These are phyloP conservation scores for Pyrocephalus nanus DNA, from an alignment of 2,797 vertebrate species.

Conservation along the genomic window DNA sequence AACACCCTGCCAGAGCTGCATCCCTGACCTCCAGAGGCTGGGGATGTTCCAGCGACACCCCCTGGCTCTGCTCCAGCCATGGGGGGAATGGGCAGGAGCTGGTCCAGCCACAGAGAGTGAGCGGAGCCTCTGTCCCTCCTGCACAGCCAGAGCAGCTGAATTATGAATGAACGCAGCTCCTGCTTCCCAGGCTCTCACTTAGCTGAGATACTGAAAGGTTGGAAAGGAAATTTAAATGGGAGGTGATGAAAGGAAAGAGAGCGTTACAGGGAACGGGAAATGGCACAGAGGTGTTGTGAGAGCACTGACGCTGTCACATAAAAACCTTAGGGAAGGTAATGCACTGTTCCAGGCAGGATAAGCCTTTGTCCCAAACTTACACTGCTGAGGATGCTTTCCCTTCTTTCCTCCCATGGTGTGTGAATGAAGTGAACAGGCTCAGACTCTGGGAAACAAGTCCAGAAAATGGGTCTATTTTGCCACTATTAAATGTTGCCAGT, in stretches of 20 bases:
- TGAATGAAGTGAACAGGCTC: accelerated
- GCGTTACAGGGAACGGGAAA: neutral
- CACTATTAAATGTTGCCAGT: too few relatives aligned
- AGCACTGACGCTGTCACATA: neutral
- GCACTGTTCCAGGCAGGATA: too few relatives aligned
- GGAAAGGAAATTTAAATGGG: neutral
- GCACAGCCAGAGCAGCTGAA: neutral
- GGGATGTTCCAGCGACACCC: accelerated
- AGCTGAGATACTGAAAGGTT: neutral
- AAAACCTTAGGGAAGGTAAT: neutral
- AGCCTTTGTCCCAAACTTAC: neutral
- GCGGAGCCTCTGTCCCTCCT: neutral
- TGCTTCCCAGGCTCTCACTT: neutral
- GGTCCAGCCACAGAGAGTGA: accelerated
- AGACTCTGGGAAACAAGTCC: neutral
- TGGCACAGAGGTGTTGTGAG: neutral
- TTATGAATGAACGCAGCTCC: neutral
- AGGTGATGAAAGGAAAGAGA: neutral
- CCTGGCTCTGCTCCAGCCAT: neutral
- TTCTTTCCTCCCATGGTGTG: neutral
- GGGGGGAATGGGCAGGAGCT: accelerated
- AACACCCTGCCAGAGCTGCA: neutral
- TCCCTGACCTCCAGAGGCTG: accelerated
- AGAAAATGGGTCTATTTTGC: neutral
- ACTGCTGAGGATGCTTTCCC: neutral